These are phyloP conservation scores for Canis aureus DNA, from an alignment of 2,113 vertebrate genomes.

Conservation along the genomic window DNA sequence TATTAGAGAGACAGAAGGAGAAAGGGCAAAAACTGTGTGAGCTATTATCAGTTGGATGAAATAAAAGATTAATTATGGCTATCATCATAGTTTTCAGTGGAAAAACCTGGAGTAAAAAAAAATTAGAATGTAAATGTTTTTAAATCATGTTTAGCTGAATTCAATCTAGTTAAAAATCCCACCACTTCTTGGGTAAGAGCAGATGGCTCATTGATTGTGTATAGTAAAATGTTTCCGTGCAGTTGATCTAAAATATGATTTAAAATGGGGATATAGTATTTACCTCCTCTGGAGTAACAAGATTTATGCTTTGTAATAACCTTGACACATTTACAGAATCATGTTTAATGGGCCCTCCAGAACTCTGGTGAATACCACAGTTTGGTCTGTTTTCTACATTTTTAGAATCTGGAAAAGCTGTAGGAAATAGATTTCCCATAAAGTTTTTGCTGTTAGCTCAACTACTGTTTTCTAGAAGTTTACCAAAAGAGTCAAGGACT, in stretches of 20 bases:
- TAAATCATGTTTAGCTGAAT: background rate
- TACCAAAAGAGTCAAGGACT: background rate
- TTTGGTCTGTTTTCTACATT: conserved; percentile 49
- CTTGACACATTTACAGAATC: background rate
- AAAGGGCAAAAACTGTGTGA: background rate
- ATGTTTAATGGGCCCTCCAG: background rate
- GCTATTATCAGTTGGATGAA: background rate
- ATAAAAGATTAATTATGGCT: background rate
- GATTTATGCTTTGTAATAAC: conserved; percentile 18
- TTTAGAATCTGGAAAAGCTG: conserved; percentile 17
- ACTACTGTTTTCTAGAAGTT: conserved; percentile 38
- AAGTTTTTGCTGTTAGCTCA: conserved; percentile 29
- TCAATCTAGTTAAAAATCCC: conserved; percentile 34
- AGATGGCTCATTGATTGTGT: conserved; percentile 3
- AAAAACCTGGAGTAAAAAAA: background rate
- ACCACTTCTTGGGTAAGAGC: background rate
- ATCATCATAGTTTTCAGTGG: conserved; percentile 22
- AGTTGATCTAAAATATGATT: conserved; percentile 29
- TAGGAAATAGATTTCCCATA: conserved; percentile 10
- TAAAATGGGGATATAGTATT: background rate
- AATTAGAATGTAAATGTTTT: conserved; percentile 34
- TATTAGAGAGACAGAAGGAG: background rate
- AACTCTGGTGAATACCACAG: background rate
- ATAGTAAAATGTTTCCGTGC: conserved; percentile 22
- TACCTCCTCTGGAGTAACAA: background rate